A percentile compares a stretch with the other conserved stretches of the same genome.
Conservation (phyloP, 2,797 vertebrate species). For the Dipus sagitta region DNA sequence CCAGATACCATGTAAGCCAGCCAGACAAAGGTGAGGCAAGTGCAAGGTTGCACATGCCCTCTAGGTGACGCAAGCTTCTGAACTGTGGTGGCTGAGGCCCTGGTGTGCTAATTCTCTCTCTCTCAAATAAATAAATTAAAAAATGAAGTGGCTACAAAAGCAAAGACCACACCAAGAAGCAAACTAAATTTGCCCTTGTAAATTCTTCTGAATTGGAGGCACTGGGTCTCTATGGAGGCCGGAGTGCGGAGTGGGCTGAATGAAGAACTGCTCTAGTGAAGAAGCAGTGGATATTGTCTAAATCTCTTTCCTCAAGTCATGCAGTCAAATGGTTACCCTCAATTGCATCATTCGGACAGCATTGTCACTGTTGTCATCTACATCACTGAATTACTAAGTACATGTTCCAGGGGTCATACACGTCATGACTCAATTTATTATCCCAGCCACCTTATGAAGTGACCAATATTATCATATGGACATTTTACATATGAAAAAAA, state of each 20-base stretch:
- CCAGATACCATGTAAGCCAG: too few species aligned
- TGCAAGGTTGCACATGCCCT: too few species aligned
- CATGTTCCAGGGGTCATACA: background rate
- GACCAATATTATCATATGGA: background rate
- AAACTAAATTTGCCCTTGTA: background rate
- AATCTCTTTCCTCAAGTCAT: slow-evolving; percentile 23
- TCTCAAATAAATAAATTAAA: background rate
- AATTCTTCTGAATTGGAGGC: background rate
- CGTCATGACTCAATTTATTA: background rate
- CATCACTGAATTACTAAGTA: background rate
- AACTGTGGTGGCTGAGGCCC: too few species aligned
- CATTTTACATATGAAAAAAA: slow-evolving; percentile 51
- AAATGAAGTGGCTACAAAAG: background rate
- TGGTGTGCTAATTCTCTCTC: too few species aligned
- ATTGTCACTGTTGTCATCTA: background rate
- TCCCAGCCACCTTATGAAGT: slow-evolving; percentile 1
- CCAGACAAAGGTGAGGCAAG: too few species aligned
- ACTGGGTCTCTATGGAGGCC: background rate
- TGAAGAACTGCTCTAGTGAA: background rate
- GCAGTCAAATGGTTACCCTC: background rate
- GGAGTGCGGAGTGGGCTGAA: background rate
- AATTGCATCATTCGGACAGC: background rate
- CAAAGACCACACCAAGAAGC: background rate
- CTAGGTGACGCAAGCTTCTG: too few species aligned
- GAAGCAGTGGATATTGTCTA: background rate